Evolutionary conservation across 1,140 invertebrate genomes (phyloP), one percentile per base, ranked within the genome.

Genomic region (Tribolium madens): DNA sequence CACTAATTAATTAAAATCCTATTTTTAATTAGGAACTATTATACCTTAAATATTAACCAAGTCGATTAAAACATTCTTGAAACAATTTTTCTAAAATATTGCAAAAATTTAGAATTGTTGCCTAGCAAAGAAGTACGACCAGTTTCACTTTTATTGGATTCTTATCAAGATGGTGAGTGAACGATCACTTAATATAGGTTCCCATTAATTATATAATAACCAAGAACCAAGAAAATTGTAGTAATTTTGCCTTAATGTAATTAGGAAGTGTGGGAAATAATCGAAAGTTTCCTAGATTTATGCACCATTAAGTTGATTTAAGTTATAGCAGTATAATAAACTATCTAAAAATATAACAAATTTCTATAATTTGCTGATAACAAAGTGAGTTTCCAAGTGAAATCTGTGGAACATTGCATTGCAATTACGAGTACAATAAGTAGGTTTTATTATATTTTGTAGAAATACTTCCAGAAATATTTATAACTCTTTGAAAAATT

Each of bases 1-100:
- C n/a, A 9, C 10, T 21, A 15, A n/a, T 57, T 57, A 57, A 57
- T 57, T 57, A n/a, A 18, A 21, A 18, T 7, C 52, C 52, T 21
- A 57, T 57, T 7, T 18, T 57, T 57, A 57, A 57, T 57, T 57
- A 57, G 48, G 10, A 13, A 3, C 15, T 50, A 50, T 50, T 14
- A 50, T 2, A 14, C 6, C 15, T 42, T 1, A 42, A 26, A 26
- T 26, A 26, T 26, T 5, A 26, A 26, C 21, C 21, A 4, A 26
- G 21, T 26, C 21, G 21, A 26, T 26, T 26, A 26, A 26, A 26
- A 26, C 21, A 42, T 42, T 42, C 9, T n/a, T 10, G 7, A 42
- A 42, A 42, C 9, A 7, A 7, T n/a, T 42, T 26, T 26, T 3
- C 21, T 26, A 5, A 42, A 42, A 9, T 42, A 42, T 42, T 42